Percentiles rank a stretch among this genome's conserved stretches.
Evolutionary conservation across 2,797 vertebrate genomes (phyloP).

Genomic region (Monodelphis domestica): DNA sequence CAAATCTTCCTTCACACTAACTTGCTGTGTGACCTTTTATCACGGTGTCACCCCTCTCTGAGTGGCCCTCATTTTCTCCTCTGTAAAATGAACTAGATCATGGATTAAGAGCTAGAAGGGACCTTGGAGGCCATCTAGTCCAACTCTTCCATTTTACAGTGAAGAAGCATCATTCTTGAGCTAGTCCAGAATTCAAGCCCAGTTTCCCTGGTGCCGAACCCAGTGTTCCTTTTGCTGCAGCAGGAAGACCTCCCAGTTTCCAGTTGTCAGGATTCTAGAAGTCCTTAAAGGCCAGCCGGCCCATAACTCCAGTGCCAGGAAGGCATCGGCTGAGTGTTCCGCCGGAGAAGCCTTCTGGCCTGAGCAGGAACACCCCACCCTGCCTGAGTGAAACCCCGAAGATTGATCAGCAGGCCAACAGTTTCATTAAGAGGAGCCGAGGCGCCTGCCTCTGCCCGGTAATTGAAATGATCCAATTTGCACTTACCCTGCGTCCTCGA

Average conservation of each 20-base stretch:
- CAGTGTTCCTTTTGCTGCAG: too few species aligned
- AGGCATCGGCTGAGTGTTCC: background rate
- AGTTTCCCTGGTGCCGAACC: background rate
- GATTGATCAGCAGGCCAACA: background rate
- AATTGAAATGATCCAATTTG: conserved; percentile 16
- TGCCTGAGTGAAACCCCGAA: background rate
- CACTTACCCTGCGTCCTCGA: background rate
- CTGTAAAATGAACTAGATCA: background rate
- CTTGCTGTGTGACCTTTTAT: background rate
- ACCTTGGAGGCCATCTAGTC: background rate
- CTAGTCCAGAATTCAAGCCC: background rate
- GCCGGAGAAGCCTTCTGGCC: background rate
- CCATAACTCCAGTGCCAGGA: background rate
- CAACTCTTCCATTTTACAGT: background rate
- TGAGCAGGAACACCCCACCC: background rate
- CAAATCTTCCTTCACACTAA: background rate
- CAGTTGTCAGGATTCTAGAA: background rate
- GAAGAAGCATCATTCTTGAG: background rate
- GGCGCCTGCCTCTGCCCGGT: conserved; percentile 5
- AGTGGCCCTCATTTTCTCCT: background rate
- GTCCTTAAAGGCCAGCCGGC: too few species aligned
- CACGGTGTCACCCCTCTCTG: background rate
- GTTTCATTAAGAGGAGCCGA: background rate
- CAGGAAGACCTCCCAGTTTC: background rate
- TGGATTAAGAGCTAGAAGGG: background rate